These are phyloP conservation scores for Alces alces DNA, from an alignment of 2,113 vertebrate genomes.

Conservation along the genomic window DNA sequence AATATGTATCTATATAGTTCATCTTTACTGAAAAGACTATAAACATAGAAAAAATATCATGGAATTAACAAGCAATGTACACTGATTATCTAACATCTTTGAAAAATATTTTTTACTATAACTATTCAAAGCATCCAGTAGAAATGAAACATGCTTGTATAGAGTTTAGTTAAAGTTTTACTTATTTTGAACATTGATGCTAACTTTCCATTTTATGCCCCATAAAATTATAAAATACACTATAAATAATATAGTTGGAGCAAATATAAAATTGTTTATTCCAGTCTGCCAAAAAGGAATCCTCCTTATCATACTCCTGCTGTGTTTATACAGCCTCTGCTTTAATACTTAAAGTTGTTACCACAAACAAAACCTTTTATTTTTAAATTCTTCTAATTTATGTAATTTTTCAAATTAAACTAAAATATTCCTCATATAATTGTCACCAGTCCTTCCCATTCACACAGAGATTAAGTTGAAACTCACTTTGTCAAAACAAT, in stretches of 20 bases:
- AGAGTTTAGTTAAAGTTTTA: not conserved
- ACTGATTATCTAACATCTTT: not conserved
- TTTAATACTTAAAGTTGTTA: not conserved
- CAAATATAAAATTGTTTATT: not conserved
- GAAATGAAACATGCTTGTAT: not conserved
- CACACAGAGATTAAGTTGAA: not conserved
- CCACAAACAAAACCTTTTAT: not conserved
- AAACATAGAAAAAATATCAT: not conserved
- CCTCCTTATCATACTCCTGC: not conserved
- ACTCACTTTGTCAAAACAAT: not conserved
- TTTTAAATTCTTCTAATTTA: not conserved
- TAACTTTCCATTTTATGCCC: not conserved
- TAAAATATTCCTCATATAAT: not conserved
- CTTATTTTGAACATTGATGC: not conserved
- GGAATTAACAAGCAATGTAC: not conserved
- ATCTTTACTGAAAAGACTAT: slow-evolving; percentile 6
- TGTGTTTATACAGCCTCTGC: not conserved
- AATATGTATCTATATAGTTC: slow-evolving; percentile 14
- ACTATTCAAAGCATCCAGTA: not conserved
- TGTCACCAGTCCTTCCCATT: not conserved
- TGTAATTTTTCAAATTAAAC: not conserved
- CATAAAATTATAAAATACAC: not conserved
- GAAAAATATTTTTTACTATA: not conserved
- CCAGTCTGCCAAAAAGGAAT: not conserved
- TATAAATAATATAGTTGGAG: not conserved